phyloP scores from a whole-genome alignment of 2,797 vertebrate genomes.

The Neosalanx taihuensis region DNA sequence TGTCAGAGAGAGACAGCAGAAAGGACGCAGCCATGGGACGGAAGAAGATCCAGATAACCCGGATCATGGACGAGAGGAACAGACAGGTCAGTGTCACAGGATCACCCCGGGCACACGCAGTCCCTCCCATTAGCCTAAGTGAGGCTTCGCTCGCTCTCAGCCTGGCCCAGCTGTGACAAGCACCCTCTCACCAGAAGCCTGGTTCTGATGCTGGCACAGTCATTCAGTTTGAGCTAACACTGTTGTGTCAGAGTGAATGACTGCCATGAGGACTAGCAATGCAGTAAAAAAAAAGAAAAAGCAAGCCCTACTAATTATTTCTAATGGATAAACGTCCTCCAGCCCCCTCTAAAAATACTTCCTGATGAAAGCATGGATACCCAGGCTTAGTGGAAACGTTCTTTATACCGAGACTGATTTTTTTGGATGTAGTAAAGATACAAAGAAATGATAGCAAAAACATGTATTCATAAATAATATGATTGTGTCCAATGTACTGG shows the following conservation, averaged over 20 bases:
- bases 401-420: background rate
- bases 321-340: background rate
- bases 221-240: background rate
- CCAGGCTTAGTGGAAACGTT: constrained; percentile 4
- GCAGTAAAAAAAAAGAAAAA: background rate
- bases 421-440: too few relatives aligned
- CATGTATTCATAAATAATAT: too few relatives aligned
- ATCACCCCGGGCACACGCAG: background rate
- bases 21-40: constrained; percentile 90
- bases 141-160: background rate
- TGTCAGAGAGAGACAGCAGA: constrained; percentile 79
- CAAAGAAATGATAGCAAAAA: too few relatives aligned
- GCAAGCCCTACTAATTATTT: constrained; percentile 3
- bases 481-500: background rate
- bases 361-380: constrained; percentile 3
- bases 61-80: constrained; percentile 99
- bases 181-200: background rate
- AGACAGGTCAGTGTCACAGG: constrained; percentile 83
- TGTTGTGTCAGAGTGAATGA: background rate
- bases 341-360: background rate
- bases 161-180: background rate
- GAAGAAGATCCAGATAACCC: constrained; percentile 99
- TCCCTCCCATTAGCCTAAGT: background rate
- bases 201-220: background rate
- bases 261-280: background rate